Conservation (phyloP, 2,113 vertebrate genomes). For the Siniperca chuatsi region DNA sequence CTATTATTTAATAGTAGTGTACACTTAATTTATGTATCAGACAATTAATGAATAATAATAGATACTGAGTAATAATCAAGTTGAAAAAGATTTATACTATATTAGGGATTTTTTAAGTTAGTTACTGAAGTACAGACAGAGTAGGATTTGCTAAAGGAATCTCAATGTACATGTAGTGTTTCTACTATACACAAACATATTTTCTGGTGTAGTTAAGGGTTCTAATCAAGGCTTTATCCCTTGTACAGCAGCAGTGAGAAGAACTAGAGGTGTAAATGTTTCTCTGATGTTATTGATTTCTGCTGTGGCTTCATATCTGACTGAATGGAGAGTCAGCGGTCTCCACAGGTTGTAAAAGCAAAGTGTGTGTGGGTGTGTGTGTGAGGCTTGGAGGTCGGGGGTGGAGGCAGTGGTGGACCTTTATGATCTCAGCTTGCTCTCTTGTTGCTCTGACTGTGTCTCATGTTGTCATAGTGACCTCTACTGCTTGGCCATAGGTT, state of each 20-base stretch:
- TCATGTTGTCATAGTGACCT: slow-evolving; percentile 81
- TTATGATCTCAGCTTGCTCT: slow-evolving; percentile 39
- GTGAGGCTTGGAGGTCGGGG: background rate
- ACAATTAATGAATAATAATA: background rate
- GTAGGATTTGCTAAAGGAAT: background rate
- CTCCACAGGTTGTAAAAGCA: slow-evolving; percentile 37
- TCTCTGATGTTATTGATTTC: slow-evolving; percentile 46
- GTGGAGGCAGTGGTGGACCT: background rate
- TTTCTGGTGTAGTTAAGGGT: background rate
- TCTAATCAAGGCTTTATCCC: background rate
- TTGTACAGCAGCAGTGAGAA: background rate
- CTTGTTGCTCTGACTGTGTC: slow-evolving; percentile 41
- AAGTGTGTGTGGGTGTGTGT: background rate
- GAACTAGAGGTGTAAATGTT: slow-evolving; percentile 28
- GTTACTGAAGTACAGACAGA: background rate
- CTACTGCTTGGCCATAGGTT: too few species aligned
- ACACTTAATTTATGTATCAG: background rate
- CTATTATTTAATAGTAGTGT: background rate
- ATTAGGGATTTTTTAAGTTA: background rate
- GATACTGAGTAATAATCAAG: background rate
- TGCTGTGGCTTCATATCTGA: slow-evolving; percentile 31
- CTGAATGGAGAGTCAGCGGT: slow-evolving; percentile 38
- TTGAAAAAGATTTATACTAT: background rate
- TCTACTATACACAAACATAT: background rate
- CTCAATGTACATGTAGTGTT: background rate